Base-by-base conservation (phyloP, 1,140 invertebrate species). In the Megalonaias nervosa region DNA sequence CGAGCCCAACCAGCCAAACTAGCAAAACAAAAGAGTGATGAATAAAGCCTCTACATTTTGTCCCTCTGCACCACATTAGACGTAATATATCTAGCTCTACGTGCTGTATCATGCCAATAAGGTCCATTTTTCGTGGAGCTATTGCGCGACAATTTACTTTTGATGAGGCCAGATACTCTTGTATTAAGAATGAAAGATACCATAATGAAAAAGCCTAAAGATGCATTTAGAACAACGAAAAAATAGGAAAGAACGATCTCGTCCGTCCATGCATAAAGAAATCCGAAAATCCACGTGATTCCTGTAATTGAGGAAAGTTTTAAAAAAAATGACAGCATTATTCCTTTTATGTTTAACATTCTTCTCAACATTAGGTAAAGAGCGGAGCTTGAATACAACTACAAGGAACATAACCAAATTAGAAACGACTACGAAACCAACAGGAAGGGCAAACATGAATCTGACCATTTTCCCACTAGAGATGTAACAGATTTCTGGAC, bases 241-340 rank as follows among this genome's bases (percentile, higher is more conserved):
- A 76, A 6, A 23, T 70, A 76, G 9, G 60, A 70, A 11, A 76
- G 23, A 26, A 57, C 21, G 21, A 6, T 60, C 21, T 31, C 14
- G 3, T 31, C 68, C 12, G 67, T 76, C 55, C 58, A 71, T 3
- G n/a, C 58, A 26, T 67, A 76, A 1, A 70, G 19, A 57, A 76
- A 58, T 9, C 74, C 74, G 58, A 76, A 70, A 9, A 70, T 62
- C 74, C 74, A 76, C 3, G 67, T 70, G 11, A 66, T 21, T 9
- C 74, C 74, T 23, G 74, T 76, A n/a, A 76, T 64, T 21, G 74
- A 70, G 2, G 74, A 76, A 13, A 76, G 67, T 65, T 76, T 76
- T n/a, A n/a, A n/a, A n/a, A n/a, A n/a, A n/a, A n/a, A 77, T 73
- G 21, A 12, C 31, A 2, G 73, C 14, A 61, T 72, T 66, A 15